Evolutionary conservation across 2,113 vertebrate genomes (phyloP).

Genomic region (Sceloporus tristichus): DNA sequence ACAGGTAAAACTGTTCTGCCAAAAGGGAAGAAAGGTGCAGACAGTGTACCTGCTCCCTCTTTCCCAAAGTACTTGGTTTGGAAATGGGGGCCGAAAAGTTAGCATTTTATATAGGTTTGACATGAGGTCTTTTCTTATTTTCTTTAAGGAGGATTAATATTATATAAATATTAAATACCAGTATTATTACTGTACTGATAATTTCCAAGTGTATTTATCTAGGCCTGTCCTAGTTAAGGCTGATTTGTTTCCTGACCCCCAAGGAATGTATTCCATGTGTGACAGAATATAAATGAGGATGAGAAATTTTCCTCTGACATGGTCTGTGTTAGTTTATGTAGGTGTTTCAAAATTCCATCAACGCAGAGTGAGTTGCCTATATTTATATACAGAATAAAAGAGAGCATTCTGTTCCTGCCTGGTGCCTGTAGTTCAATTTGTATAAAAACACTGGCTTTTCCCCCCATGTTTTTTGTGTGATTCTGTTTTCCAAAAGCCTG

Average conservation of each 20-base stretch:
- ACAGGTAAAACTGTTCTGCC: background rate
- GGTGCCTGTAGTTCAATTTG: background rate
- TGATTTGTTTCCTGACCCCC: background rate
- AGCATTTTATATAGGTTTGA: background rate
- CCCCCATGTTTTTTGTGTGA: background rate
- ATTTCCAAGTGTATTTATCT: background rate
- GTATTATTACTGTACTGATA: background rate
- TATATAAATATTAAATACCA: background rate
- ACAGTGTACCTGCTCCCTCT: background rate
- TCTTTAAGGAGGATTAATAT: background rate
- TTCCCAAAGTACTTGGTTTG: background rate
- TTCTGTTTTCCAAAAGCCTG: background rate
- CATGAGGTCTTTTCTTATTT: background rate
- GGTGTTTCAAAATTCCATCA: background rate
- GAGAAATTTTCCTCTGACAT: background rate
- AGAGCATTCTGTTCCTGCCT: background rate
- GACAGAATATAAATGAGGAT: background rate
- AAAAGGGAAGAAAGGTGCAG: background rate
- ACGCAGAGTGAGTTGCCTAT: background rate
- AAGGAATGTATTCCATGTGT: background rate
- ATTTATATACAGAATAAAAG: background rate
- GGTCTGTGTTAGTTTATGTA: background rate
- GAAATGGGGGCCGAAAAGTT: background rate
- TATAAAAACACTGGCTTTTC: background rate
- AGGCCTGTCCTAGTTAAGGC: background rate